A percentile compares a stretch with the other conserved stretches of the same genome.
Conservation (phyloP, 2,113 vertebrate genomes). For the Sclerurus mexicanus region DNA sequence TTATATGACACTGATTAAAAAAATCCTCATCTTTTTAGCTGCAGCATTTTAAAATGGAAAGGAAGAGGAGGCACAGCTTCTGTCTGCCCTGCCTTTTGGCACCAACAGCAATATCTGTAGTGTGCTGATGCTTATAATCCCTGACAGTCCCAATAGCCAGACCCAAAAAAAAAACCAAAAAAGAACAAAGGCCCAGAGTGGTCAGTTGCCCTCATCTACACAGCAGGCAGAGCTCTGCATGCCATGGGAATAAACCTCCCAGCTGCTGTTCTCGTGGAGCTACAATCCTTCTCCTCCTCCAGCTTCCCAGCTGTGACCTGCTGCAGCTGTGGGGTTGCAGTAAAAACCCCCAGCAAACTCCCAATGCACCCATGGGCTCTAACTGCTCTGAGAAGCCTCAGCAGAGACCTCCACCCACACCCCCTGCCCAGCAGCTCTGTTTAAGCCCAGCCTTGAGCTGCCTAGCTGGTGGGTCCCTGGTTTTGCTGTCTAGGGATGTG, state of each 20-base stretch:
- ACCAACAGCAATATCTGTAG: background rate
- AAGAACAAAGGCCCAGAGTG: background rate
- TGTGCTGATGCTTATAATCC: background rate
- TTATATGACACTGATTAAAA: background rate
- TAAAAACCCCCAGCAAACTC: background rate
- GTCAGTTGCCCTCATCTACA: background rate
- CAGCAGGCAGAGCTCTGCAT: background rate
- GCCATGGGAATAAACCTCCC: background rate
- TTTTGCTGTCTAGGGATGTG: rapidly evolving
- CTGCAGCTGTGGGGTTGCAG: background rate
- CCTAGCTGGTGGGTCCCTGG: rapidly evolving
- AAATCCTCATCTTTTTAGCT: background rate
- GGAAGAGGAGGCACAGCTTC: background rate
- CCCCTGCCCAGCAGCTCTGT: background rate
- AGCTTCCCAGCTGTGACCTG: background rate
- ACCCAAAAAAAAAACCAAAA: background rate
- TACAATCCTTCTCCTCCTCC: background rate
- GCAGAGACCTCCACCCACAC: background rate
- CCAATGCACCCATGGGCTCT: background rate
- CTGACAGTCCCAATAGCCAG: background rate
- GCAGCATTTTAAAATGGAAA: background rate
- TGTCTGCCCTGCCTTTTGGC: background rate
- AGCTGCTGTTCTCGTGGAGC: background rate
- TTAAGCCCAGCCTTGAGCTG: background rate
- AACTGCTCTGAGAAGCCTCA: background rate